A percentile compares a stretch with the other conserved stretches of the same genome.
phyloP scores from a whole-genome alignment of 2,888 invertebrate species.

The Orthosia cruda region DNA sequence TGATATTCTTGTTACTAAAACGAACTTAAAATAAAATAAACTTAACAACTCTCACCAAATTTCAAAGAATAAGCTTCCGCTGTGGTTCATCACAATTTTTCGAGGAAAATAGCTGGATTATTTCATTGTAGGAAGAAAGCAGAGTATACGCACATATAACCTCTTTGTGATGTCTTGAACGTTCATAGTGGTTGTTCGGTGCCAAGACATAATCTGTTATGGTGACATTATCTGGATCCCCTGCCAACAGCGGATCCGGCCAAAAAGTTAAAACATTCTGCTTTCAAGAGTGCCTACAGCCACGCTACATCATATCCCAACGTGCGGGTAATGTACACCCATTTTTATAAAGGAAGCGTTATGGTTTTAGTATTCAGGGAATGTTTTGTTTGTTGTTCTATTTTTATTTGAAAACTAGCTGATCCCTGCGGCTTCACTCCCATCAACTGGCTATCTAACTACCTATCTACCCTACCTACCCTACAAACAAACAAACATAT shows the following conservation, averaged over 20 bases:
- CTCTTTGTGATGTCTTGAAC: conserved; percentile 82
- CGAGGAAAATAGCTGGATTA: conserved; percentile 52
- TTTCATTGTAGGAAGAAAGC: conserved; percentile 58
- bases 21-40: neutral
- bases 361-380: neutral
- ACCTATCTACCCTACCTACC: too few species aligned
- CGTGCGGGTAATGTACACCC: conserved; percentile 31
- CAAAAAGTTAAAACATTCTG: conserved; percentile 84
- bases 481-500: too few species aligned
- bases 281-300: conserved; percentile 77
- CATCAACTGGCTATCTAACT: too few species aligned
- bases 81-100: conserved; percentile 41
- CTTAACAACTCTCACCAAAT: neutral
- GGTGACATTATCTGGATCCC: conserved; percentile 89
- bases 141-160: conserved; percentile 80
- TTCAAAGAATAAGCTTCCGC: neutral
- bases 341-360: conserved; percentile 27
- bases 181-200: conserved; percentile 79
- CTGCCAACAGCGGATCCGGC: conserved; percentile 87
- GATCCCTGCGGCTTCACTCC: too few species aligned
- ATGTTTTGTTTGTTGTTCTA: neutral
- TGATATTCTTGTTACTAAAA: neutral
- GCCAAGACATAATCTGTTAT: conserved; percentile 91
- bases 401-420: neutral
- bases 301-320: conserved; percentile 56